Evolutionary conservation across 2,888 invertebrate genomes (phyloP).

Genomic region (Drosophila kanekoi): DNA sequence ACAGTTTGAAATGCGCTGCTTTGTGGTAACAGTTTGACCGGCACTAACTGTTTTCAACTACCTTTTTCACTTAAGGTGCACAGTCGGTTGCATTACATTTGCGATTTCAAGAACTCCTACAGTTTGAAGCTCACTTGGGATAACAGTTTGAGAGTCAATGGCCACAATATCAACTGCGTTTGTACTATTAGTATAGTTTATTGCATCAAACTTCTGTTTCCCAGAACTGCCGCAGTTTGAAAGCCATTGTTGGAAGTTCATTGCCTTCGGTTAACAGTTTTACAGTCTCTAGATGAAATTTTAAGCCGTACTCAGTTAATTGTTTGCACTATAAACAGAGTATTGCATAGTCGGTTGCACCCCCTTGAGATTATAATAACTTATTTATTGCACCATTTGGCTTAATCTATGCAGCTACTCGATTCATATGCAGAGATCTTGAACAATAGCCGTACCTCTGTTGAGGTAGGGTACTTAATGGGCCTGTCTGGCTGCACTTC

Average conservation of each 20-base stretch:
- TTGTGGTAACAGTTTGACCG: no score
- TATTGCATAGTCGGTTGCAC: not conserved
- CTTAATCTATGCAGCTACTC: not conserved
- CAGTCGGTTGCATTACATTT: no score
- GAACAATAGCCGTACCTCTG: not conserved
- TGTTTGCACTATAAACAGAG: not conserved
- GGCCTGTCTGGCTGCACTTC: conserved; percentile 22
- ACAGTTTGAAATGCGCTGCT: no score
- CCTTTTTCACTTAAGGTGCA: no score
- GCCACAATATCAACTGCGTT: no score
- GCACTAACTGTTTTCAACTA: no score
- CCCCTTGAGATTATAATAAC: not conserved
- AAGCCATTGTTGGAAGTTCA: no score
- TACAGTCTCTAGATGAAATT: no score
- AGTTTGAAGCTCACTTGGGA: not conserved
- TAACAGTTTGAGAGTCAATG: not conserved
- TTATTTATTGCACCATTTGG: not conserved
- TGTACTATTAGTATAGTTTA: no score
- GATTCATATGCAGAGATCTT: not conserved
- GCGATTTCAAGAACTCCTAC: not conserved
- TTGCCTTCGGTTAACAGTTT: no score
- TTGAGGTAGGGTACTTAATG: conserved; percentile 38
- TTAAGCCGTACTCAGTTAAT: not conserved
- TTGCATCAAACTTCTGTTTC: no score
- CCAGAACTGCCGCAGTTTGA: no score